Base-by-base conservation (phyloP, 2,888 invertebrate species). In the Phalera bucephala region DNA sequence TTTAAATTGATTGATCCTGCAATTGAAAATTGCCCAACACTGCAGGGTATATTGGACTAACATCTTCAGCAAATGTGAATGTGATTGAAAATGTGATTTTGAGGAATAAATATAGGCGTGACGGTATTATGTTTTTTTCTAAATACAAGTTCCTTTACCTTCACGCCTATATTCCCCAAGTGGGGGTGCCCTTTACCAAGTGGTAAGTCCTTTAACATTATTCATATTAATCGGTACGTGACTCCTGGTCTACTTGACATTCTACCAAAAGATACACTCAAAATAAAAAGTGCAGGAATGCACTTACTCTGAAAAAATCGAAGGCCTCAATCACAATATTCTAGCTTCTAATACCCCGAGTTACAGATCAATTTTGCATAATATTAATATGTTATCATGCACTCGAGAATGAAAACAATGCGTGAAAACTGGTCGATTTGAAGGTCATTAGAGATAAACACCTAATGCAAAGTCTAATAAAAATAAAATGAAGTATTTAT, bases 231-330 rank as follows among this genome's bases (percentile, higher is more conserved):
- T n/a, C n/a, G n/a, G n/a, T n/a, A n/a, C n/a, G n/a, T n/a, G n/a
- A 22, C 8, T 25, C 4, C 23, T 13, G 5, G n/a, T 9, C 19
- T 27, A 21, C 38, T 42, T 37, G 53, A 51, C 53, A 42, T 53
- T 53, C 48, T 20, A 21, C 30, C 9, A 27, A 51, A 54, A 48
- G 54, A 51, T 51, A 48, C 27, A 27, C 31, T 37, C 11, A 44
- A 51, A 36, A 44, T 47, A 42, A 41, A 44, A 23, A n/a, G n/a
- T 44, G 44, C 54, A 53, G 28, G 39, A 44, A 42, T 41, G 42
- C 47, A 50, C 32, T 34, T 15, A 8, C 12, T 6, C 14, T 20
- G 7, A 34, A 28, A 27, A 29, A 33, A 37, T 28, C 25, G 33
- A 33, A 33, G 21, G 19, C n/a, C 7, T 1, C 0, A 7, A 3